Conservation (phyloP, 1,140 invertebrate species). For the Caenorhabditis brenneri region DNA sequence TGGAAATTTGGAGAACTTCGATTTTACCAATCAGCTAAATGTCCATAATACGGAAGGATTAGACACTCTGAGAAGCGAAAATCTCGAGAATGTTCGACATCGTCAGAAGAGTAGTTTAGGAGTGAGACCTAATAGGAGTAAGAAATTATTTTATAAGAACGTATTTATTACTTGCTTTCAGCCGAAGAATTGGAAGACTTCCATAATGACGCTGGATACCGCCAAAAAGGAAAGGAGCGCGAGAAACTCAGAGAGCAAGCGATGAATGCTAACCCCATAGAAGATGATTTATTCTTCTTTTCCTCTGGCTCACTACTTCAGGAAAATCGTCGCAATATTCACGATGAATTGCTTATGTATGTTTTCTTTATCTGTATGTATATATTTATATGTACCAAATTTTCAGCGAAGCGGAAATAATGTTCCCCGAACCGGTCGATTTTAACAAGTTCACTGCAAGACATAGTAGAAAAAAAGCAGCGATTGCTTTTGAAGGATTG, state of each 20-base stretch:
- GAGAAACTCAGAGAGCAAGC: neutral
- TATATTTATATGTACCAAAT: too few species aligned
- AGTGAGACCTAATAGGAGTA: neutral
- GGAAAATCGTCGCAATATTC: neutral
- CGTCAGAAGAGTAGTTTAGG: slow-evolving; percentile 9
- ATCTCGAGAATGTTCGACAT: neutral
- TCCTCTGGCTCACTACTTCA: neutral
- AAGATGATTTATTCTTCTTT: neutral
- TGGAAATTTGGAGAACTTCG: neutral
- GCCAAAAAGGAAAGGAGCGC: neutral
- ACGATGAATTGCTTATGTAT: neutral
- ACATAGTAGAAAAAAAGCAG: neutral
- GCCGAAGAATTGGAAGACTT: neutral
- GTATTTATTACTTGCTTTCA: neutral
- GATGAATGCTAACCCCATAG: neutral
- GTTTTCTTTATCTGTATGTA: neutral
- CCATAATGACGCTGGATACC: neutral
- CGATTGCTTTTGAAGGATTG: neutral
- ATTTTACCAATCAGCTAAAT: neutral
- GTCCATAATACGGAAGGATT: too few species aligned
- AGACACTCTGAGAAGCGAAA: neutral
- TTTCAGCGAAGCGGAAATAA: neutral
- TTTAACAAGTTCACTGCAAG: neutral
- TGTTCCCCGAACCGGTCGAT: neutral
- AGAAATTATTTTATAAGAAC: too few species aligned